Percentiles rank a stretch among this genome's conserved stretches.
Conservation (phyloP, 2,797 vertebrate genomes). For the Sylvia borin region DNA sequence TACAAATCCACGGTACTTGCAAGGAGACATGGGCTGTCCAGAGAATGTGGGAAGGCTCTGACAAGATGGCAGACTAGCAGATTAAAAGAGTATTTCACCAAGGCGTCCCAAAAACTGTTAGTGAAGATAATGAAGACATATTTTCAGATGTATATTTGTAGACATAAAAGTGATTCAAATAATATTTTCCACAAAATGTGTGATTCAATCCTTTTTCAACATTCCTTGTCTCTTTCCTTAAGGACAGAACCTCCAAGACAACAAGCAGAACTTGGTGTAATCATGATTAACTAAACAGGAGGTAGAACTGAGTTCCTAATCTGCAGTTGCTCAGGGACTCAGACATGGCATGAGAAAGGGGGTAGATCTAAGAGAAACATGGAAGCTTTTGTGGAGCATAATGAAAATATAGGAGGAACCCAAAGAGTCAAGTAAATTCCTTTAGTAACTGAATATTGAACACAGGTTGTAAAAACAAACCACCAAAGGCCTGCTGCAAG, state of each 20-base stretch:
- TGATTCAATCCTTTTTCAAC: not conserved
- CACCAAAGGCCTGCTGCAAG: not conserved
- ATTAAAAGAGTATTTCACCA: not conserved
- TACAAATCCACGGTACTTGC: not conserved
- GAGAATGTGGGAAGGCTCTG: not conserved
- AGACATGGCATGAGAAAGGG: not conserved
- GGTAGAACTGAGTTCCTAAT: not conserved
- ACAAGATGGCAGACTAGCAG: not conserved
- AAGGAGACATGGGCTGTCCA: accelerated
- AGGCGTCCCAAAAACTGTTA: not conserved
- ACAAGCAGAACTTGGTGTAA: not conserved
- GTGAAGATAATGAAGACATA: not conserved
- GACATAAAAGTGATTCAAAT: not conserved
- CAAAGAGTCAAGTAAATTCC: not conserved
- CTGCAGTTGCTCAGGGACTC: not conserved
- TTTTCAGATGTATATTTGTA: not conserved
- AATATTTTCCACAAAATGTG: not conserved
- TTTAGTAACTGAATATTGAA: not conserved
- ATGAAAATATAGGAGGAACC: not conserved
- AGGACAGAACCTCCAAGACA: not conserved
- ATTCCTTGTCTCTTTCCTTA: not conserved
- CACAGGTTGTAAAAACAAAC: not conserved
- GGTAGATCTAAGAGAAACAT: not conserved
- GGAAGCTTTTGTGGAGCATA: not conserved
- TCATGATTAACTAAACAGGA: not conserved